Base-by-base conservation (phyloP, 2,888 invertebrate genomes). In the Pyrrhia umbra region DNA sequence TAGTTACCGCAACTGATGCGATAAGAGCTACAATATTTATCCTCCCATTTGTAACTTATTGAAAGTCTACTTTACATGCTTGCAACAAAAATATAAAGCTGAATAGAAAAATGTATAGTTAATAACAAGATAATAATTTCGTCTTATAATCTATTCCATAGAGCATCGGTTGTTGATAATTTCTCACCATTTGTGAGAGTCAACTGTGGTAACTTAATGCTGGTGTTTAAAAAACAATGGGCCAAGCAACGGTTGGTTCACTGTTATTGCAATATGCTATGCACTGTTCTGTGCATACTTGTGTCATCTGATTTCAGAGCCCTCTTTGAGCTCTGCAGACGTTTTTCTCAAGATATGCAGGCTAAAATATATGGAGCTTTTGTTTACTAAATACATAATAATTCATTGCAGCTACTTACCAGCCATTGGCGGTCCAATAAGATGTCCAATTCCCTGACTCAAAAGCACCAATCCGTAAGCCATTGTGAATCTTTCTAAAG, bases 371-470 rank as follows among this genome's bases (percentile, higher is more conserved):
- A n/a, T n/a, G n/a, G n/a, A n/a, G n/a, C n/a, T n/a, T n/a, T n/a
- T n/a, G n/a, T n/a, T n/a, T n/a, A n/a, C n/a, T n/a, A n/a, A n/a
- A n/a, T n/a, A n/a, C n/a, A n/a, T n/a, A n/a, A n/a, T n/a, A n/a
- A n/a, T n/a, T n/a, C n/a, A n/a, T n/a, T n/a, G n/a, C 40, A 40
- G 16, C 6, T 30, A 84, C 90, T 88, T 71, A 96, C 99, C 99
- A 86, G 98, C 98, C 81, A 99, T 95, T n/a, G 99, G 98, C 6
- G 99, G 99, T 68, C 99, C 99, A 67, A 98, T 94, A 50, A 99
- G 96, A 94, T 98, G 98, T 47, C 98, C 99, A 77, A 99, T 95
- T 15, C 99, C 99, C 91, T 99, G 98, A 74, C 98, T 97, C 63
- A 99, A 93, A 75, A 98, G 95, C 75, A 97, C 96, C 77, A 99